A percentile compares a stretch with the other conserved stretches of the same genome.
These are phyloP conservation scores for Aspidoscelis tigris DNA, from an alignment of 2,113 vertebrate species.

Conservation along the genomic window DNA sequence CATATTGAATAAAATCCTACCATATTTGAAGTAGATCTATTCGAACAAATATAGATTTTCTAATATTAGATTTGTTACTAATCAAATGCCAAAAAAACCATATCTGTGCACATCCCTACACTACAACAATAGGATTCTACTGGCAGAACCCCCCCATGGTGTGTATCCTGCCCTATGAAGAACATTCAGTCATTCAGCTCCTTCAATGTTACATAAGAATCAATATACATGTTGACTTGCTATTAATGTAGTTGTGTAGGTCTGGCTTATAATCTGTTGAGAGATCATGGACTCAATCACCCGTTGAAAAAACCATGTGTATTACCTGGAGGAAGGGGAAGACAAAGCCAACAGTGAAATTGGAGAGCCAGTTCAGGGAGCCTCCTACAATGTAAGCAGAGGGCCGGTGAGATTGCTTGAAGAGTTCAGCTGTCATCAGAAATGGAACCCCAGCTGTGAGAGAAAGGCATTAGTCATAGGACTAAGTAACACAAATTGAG, in stretches of 20 bases:
- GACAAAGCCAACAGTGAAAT: constrained; percentile 88
- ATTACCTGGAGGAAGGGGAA: constrained; percentile 92
- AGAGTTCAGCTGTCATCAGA: constrained; percentile 90
- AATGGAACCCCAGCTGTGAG: constrained; percentile 84
- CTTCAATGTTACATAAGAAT: not conserved
- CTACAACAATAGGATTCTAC: too few species aligned
- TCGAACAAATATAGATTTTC: too few species aligned
- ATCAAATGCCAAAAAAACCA: too few species aligned
- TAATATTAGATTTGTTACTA: too few species aligned
- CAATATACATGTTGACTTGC: too few species aligned
- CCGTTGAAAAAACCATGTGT: not conserved
- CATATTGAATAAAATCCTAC: too few species aligned
- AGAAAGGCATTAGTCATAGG: not conserved
- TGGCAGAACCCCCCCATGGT: too few species aligned
- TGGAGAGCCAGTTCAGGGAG: constrained; percentile 92
- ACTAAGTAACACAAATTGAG: not conserved
- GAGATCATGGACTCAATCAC: not conserved
- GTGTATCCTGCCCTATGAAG: not conserved
- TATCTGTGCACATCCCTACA: too few species aligned
- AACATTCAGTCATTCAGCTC: not conserved
- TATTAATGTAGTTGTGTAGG: not conserved
- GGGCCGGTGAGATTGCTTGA: constrained; percentile 86
- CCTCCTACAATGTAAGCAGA: constrained; percentile 87
- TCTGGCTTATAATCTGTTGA: not conserved
- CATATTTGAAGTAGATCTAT: too few species aligned